Conservation (phyloP, 1,140 invertebrate genomes). For the Drosophila saltans region DNA sequence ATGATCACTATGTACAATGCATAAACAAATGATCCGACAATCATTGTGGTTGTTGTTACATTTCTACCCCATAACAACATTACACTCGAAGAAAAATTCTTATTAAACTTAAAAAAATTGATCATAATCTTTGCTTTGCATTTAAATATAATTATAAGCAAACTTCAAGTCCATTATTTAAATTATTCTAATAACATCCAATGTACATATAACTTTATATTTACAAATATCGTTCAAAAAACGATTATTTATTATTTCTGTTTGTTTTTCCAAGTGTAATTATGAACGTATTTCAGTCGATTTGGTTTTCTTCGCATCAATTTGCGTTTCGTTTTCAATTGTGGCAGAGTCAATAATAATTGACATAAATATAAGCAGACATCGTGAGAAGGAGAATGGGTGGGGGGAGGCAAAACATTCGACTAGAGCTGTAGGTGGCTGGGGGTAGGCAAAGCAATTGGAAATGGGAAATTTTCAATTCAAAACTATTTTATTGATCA, state of each 20-base stretch:
- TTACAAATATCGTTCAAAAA: too few relatives aligned
- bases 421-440: background rate
- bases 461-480: slow-evolving; percentile 51
- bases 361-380: slow-evolving; percentile 64
- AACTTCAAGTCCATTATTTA: too few relatives aligned
- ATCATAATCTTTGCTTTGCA: too few relatives aligned
- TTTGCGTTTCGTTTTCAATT: slow-evolving; percentile 76
- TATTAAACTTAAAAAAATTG: too few relatives aligned
- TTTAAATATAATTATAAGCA: too few relatives aligned
- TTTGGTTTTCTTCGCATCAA: slow-evolving; percentile 74
- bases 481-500: slow-evolving; percentile 56
- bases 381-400: slow-evolving; percentile 17
- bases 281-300: slow-evolving; percentile 10
- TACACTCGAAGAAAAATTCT: too few relatives aligned
- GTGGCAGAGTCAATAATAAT: slow-evolving; percentile 74
- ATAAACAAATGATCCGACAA: too few relatives aligned
- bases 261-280: slow-evolving; percentile 28
- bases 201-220: too few relatives aligned
- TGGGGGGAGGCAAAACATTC: slow-evolving; percentile 20
- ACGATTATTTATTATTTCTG: slow-evolving; percentile 9
- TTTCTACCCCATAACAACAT: too few relatives aligned
- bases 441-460: slow-evolving; percentile 28
- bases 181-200: too few relatives aligned
- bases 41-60: too few relatives aligned
- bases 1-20: too few relatives aligned